phyloP scores from a whole-genome alignment of 2,113 vertebrate genomes.

The Microcebus murinus region DNA sequence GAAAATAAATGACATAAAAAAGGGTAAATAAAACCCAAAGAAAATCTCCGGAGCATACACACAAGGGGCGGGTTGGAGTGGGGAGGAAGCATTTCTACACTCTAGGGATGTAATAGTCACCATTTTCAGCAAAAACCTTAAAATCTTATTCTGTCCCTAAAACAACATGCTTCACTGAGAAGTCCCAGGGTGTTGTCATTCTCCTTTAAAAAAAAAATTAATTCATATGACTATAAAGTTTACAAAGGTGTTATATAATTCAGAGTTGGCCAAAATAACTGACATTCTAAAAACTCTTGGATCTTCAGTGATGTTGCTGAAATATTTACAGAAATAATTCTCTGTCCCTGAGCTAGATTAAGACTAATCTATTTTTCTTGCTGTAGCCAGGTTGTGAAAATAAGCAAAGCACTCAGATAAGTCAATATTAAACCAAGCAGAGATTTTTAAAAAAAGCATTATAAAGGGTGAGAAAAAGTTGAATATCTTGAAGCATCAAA shows the following conservation, averaged over 20 bases:
- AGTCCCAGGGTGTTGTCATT: background rate
- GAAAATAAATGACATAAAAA: slow-evolving; percentile 39
- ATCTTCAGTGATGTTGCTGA: background rate
- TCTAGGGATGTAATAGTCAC: background rate
- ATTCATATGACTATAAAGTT: background rate
- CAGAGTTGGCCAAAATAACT: background rate
- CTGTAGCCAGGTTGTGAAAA: background rate
- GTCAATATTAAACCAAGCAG: background rate
- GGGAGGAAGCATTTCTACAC: background rate
- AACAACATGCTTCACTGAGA: background rate
- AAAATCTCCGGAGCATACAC: background rate
- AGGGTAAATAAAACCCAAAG: background rate
- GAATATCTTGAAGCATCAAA: background rate
- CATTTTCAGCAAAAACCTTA: background rate
- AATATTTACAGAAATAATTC: slow-evolving; percentile 32
- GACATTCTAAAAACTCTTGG: background rate
- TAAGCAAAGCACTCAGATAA: background rate
- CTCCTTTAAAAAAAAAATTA: background rate
- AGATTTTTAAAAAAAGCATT: background rate
- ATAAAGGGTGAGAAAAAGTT: background rate
- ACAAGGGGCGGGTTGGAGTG: background rate
- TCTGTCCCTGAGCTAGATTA: background rate
- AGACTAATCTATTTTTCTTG: background rate
- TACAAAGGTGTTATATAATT: background rate
- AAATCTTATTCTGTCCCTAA: background rate